Conservation (phyloP, 2,797 vertebrate species). For the Macrochelys suwanniensis region DNA sequence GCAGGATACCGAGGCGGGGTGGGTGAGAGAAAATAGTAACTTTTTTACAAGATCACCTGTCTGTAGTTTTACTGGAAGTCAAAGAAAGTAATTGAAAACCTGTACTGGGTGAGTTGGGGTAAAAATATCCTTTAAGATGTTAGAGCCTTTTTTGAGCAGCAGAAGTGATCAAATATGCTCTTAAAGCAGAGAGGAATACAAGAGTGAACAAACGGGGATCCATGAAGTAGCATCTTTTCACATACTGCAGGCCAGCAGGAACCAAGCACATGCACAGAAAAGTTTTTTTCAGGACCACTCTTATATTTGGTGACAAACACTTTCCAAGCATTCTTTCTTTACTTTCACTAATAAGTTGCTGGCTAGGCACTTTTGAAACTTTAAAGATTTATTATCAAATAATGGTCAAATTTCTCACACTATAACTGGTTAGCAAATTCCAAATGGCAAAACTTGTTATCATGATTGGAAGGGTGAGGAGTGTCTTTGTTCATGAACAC, state of each 20-base stretch:
- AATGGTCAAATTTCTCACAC: not conserved
- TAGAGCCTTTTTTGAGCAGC: not conserved
- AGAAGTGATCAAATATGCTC: not conserved
- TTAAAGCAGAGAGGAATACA: not conserved
- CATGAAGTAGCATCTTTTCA: not conserved
- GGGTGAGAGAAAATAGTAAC: not conserved
- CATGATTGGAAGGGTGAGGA: not conserved
- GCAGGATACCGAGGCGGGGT: not conserved
- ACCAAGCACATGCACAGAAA: not conserved
- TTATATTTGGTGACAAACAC: not conserved
- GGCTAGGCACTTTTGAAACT: not conserved
- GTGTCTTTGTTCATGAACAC: not conserved
- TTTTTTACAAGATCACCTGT: not conserved
- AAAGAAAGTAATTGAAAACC: not conserved
- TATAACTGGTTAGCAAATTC: not conserved
- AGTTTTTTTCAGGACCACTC: not conserved
- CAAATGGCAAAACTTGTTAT: not conserved
- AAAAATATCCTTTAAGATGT: not conserved
- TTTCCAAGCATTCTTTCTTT: not conserved
- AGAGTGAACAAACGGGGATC: not conserved
- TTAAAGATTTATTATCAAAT: not conserved
- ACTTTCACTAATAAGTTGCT: not conserved
- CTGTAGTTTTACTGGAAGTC: not conserved
- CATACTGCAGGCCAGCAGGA: not conserved
- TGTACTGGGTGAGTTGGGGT: not conserved